Base-by-base conservation (phyloP, 2,888 invertebrate genomes). In the Drosophila mulleri region DNA sequence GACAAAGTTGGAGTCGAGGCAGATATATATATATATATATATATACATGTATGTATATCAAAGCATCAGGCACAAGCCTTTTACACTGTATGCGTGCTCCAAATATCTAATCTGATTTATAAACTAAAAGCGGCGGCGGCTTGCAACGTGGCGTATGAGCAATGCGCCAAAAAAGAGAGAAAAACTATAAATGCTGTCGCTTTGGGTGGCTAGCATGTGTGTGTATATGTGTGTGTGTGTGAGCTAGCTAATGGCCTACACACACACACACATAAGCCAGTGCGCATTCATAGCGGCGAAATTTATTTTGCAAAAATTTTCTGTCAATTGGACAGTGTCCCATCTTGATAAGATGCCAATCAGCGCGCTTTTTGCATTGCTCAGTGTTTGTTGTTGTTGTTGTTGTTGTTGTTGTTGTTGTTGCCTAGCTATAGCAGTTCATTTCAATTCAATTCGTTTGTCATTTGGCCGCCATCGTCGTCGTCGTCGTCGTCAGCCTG, bases 321-420 rank as follows among this genome's bases (percentile, higher is more conserved):
- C 84, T 88, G 87, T 91, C 88, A 91, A 92, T 91, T 92, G 92
- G 92, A 91, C 92, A 91, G 78, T 88, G 91, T 88, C 92, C 92
- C 89, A 92, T 92, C 92, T 86, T 86, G 92, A 92, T 92, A 92
- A 92, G 92, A 90, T 90, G 91, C 85, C 90, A 92, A 92, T 92
- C 92, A 90, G 90, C 82, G 65, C 79, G 77, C 82, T 72, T 82
- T 87, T 80, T 84, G 75, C 78, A 75, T 74, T 78, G 75, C 75
- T 62, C 72, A 56, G 58, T 54, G 65, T 44, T 62, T 39, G 39
- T 16, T 20, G 57, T 39, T 52, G 64, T 39, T 47, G 63, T 59
- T 18, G 44, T 50, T 65, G 44, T 50, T 65, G 58, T 37, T 58
- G 70, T 53, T 70, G 65, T 45, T 53, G 47, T 50, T 68, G 67